A percentile compares a stretch with the other conserved stretches of the same genome.
phyloP scores from a whole-genome alignment of 2,888 invertebrate genomes.

The Latrodectus hesperus region DNA sequence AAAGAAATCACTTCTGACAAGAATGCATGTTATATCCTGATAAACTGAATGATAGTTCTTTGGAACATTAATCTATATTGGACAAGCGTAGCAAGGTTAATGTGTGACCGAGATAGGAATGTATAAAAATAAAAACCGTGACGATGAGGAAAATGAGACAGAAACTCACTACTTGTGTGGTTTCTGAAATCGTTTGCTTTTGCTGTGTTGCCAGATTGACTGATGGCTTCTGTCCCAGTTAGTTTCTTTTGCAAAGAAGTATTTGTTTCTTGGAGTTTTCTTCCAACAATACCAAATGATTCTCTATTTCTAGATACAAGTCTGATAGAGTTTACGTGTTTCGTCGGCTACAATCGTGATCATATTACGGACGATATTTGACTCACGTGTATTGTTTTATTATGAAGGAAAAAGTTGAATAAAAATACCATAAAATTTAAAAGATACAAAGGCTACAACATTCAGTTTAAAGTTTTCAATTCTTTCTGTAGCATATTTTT shows the following conservation, averaged over 20 bases:
- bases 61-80: slow-evolving; percentile 31
- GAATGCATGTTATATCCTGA: slow-evolving; percentile 35
- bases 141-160: not conserved
- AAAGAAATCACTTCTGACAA: slow-evolving; percentile 32
- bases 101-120: not conserved
- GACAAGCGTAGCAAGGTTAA: slow-evolving; percentile 18
- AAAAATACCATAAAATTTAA: too few relatives aligned
- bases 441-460: too few relatives aligned
- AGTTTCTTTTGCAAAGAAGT: slow-evolving; percentile 12
- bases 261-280: not conserved
- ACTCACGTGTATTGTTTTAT: too few relatives aligned
- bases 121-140: not conserved
- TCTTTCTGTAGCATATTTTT: too few relatives aligned
- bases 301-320: not conserved
- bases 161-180: slow-evolving; percentile 1
- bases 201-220: slow-evolving; percentile 27
- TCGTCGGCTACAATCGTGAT: not conserved
- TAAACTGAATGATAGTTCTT: slow-evolving; percentile 35
- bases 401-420: too few relatives aligned
- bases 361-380: not conserved
- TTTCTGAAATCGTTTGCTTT: slow-evolving; percentile 18
- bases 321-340: slow-evolving; percentile 29
- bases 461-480: too few relatives aligned
- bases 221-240: slow-evolving; percentile 27
- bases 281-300: not conserved